Percentiles rank a stretch among this genome's conserved stretches.
phyloP scores from a whole-genome alignment of 2,113 vertebrate genomes.

The Galbula dea region DNA sequence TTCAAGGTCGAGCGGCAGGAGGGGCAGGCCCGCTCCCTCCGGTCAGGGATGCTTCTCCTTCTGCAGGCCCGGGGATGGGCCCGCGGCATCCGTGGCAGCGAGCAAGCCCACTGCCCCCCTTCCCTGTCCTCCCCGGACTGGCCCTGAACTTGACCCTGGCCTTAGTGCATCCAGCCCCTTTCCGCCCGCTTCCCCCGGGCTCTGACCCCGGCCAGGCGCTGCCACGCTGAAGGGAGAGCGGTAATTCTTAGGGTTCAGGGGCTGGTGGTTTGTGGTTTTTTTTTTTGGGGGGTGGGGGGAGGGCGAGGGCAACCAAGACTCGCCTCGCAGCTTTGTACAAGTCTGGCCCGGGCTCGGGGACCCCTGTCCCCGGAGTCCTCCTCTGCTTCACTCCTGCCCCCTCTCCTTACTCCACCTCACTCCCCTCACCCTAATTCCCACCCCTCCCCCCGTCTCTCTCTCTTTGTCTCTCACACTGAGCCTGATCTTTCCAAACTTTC shows the following conservation, averaged over 20 bases:
- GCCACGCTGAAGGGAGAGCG: neutral
- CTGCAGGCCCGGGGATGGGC: neutral
- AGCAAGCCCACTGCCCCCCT: neutral
- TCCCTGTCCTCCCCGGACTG: neutral
- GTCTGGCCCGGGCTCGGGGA: neutral
- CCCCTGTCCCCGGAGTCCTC: neutral
- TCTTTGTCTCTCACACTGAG: neutral
- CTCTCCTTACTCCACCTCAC: neutral
- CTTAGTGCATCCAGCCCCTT: neutral
- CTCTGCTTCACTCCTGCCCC: neutral
- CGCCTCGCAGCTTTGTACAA: neutral
- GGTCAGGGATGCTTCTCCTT: neutral
- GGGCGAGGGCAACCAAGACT: neutral
- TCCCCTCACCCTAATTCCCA: neutral
- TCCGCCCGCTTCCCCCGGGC: neutral
- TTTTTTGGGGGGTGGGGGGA: neutral
- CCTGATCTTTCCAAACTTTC: neutral
- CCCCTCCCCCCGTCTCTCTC: too few relatives aligned
- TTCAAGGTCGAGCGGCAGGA: neutral
- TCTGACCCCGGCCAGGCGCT: constrained; percentile 41
- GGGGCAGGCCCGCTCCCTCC: neutral
- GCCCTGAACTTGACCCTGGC: constrained; percentile 81
- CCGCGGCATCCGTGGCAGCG: neutral
- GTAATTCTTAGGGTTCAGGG: neutral
- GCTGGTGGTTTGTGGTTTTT: neutral